Evolutionary conservation across 2,113 vertebrate species (phyloP), one percentile per base, ranked within the genome.

Genomic region (Toxotes chatareus): DNA sequence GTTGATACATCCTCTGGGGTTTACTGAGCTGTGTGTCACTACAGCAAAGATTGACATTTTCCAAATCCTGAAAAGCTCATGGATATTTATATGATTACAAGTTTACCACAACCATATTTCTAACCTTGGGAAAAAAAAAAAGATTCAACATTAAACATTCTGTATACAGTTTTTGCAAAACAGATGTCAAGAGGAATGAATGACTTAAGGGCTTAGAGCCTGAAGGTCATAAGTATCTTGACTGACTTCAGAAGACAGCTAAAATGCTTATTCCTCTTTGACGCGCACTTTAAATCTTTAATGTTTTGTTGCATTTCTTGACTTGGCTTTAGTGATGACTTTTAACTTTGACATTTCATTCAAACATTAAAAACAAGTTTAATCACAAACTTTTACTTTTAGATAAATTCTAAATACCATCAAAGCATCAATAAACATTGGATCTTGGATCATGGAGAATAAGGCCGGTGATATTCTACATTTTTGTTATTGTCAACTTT

Each of bases 11-110:
- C 73, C 79, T n/a, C 64, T 69, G 47, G 47, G 64, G 12, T 72
- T 21, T 51, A 64, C 17, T 57, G 66, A 80, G 53, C 60, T 74
- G 75, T 72, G 67, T 64, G 71, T 85, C 73, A 86, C 42, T 46
- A 51, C 69, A 70, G 67, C 44, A 34, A 34, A 76, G 73, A 86
- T 2, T 88, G 84, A 87, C 84, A 86, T 76, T 79, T 80, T n/a
- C n/a, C 70, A 84, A 92, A 87, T 88, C 73, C 77, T 21, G 21
- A 70, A 66, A 80, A 71, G 56, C 69, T 89, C 31, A 23, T 10
- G 40, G 27, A 78, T 84, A 76, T 77, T 80, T 76, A 55, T 27
- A 34, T 36, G 66, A 84, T 82, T 86, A 69, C 57, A 82, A 80
- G 61, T 71, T 10, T 16, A 27, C 3, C 32, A 14, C 19, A 27